Conservation (phyloP, 37 sponge, comb jelly and placozoan genomes). For the Aplysina aerophoba region DNA sequence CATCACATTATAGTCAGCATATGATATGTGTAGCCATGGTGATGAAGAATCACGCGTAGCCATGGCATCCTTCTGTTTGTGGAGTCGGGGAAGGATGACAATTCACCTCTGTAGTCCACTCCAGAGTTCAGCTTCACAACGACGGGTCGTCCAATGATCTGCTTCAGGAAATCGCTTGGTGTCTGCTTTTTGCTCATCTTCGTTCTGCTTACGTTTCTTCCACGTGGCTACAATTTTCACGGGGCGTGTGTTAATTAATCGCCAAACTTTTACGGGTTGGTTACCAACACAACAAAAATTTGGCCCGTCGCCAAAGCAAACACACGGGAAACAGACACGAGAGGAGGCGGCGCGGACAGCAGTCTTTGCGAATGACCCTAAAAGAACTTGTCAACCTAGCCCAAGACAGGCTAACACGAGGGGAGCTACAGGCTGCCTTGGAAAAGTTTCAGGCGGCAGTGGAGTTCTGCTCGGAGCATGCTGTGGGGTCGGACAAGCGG, state of each 20-base stretch:
- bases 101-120: constrained; percentile 96
- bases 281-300: not conserved
- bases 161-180: constrained; percentile 98
- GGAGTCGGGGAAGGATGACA: not conserved
- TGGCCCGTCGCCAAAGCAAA: constrained; percentile 1
- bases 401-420: constrained; percentile 43
- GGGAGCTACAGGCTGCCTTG: constrained; percentile 53
- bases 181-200: constrained; percentile 88
- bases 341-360: not conserved
- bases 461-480: constrained; percentile 11
- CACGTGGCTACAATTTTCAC: constrained; percentile 15
- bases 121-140: constrained; percentile 97
- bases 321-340: not conserved
- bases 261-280: constrained; percentile 4
- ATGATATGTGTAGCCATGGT: no score
- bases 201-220: not conserved
- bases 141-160: constrained; percentile 95
- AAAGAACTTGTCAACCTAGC: constrained; percentile 43
- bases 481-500: constrained; percentile 3
- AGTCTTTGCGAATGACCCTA: not conserved
- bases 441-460: constrained; percentile 57
- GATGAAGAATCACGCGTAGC: not conserved
- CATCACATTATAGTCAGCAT: no score
- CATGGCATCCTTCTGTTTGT: no score
- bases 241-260: not conserved